These are phyloP conservation scores for Notospermus geniculatus DNA, from an alignment of 1,140 invertebrate genomes.

Conservation along the genomic window DNA sequence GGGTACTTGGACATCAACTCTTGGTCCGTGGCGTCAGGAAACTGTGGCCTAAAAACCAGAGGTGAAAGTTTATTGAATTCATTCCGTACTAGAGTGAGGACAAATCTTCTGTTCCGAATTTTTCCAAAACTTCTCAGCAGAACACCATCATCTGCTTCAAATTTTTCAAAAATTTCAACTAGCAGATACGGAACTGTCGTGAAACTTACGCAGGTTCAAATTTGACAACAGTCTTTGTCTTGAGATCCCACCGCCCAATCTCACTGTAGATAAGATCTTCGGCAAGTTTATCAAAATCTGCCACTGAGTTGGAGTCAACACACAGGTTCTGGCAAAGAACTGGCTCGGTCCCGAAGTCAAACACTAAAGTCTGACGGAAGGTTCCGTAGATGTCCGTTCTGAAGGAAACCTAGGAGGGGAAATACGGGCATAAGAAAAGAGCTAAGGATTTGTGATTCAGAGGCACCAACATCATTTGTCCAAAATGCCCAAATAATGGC, in stretches of 20 bases:
- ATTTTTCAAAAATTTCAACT: too few species aligned
- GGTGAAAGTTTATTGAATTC: not conserved
- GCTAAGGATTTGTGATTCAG: conserved; percentile 1
- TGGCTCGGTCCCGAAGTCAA: conserved; percentile 74
- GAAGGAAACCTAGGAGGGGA: conserved; percentile 65
- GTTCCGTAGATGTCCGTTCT: conserved; percentile 75
- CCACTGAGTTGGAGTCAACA: conserved; percentile 72
- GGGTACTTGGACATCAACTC: conserved; percentile 66
- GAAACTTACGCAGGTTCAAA: conserved; percentile 59
- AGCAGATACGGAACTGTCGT: too few species aligned
- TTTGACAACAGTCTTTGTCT: conserved; percentile 61
- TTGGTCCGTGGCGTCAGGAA: conserved; percentile 37
- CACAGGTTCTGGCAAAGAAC: conserved; percentile 71
- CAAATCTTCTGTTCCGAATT: too few species aligned
- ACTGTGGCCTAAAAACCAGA: conserved; percentile 28
- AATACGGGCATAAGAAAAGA: too few species aligned
- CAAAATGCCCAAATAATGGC: not conserved
- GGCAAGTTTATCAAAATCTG: conserved; percentile 69
- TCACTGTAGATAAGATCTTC: conserved; percentile 54
- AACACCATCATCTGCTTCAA: too few species aligned
- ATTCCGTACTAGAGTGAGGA: too few species aligned
- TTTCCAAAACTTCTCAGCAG: too few species aligned
- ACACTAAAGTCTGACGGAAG: conserved; percentile 75
- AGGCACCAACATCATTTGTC: not conserved
- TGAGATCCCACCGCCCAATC: conserved; percentile 65